These are phyloP conservation scores for Andricus grossulariae DNA, from an alignment of 1,140 invertebrate species.

Conservation along the genomic window DNA sequence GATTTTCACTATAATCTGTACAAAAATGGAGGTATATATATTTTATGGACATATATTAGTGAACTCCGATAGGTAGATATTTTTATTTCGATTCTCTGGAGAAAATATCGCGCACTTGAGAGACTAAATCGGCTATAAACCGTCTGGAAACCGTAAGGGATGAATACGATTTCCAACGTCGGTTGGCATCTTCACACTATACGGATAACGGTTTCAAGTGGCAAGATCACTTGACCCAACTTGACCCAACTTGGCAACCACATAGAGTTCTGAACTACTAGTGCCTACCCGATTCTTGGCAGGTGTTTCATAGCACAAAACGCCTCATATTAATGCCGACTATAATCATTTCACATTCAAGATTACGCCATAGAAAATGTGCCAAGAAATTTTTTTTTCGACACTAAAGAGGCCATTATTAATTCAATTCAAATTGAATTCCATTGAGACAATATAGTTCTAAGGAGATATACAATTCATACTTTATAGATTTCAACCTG, in stretches of 20 bases:
- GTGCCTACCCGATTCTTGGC: slow-evolving; percentile 37
- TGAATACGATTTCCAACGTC: slow-evolving; percentile 35
- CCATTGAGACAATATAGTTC: too few species aligned
- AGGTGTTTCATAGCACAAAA: slow-evolving; percentile 37
- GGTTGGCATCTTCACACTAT: slow-evolving; percentile 45
- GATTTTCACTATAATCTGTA: too few species aligned
- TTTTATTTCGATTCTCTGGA: too few species aligned
- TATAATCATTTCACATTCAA: slow-evolving; percentile 14
- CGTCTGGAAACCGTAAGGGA: slow-evolving; percentile 16
- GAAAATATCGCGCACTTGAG: neutral
- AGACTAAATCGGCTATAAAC: slow-evolving; percentile 13
- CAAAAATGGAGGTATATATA: too few species aligned
- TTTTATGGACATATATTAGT: too few species aligned
- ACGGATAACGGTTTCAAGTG: slow-evolving; percentile 55
- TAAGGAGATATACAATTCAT: too few species aligned
- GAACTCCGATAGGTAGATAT: too few species aligned
- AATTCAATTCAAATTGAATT: too few species aligned
- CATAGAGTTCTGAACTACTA: neutral
- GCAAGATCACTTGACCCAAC: slow-evolving; percentile 58
- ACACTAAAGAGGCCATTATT: too few species aligned
- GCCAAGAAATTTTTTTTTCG: too few species aligned
- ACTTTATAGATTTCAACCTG: too few species aligned
- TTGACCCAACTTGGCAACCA: slow-evolving; percentile 42
- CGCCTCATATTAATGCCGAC: neutral
- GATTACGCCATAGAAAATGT: neutral